A percentile compares a stretch with the other conserved stretches of the same genome.
These are phyloP conservation scores for Lytechinus variegatus DNA, from an alignment of 35 echinoderm and acorn worm species.

Conservation along the genomic window DNA sequence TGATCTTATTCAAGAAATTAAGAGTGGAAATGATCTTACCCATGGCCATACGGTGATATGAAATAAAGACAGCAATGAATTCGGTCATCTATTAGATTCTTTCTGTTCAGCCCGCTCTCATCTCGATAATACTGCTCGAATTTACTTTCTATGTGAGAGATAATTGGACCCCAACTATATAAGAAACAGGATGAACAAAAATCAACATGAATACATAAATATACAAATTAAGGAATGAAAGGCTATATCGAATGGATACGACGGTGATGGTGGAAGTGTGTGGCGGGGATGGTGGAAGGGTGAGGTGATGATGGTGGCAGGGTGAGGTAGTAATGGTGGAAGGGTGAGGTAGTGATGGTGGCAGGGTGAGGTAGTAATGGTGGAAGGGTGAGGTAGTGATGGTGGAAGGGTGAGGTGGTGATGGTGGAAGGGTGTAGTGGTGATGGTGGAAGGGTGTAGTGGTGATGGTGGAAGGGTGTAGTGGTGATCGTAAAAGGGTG, in stretches of 20 bases:
- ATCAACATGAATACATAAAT: neutral
- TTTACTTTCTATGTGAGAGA: slow-evolving; percentile 90
- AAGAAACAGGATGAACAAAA: neutral
- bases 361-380: neutral
- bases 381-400: too few species aligned
- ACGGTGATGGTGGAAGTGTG: neutral
- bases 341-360: neutral
- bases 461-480: neutral
- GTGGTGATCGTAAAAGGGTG: neutral
- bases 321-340: neutral
- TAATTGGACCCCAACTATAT: slow-evolving; percentile 82
- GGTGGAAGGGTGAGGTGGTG: neutral
- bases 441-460: too few species aligned
- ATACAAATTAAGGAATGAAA: neutral
- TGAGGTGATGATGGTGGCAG: too few species aligned
- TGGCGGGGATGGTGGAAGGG: neutral
- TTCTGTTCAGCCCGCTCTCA: slow-evolving; percentile 89
- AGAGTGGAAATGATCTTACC: slow-evolving; percentile 61
- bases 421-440: neutral
- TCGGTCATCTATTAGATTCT: slow-evolving; percentile 91
- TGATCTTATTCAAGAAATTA: neutral
- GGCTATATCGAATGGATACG: neutral
- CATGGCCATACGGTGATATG: slow-evolving; percentile 96
- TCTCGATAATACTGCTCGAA: slow-evolving; percentile 90
- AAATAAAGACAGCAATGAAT: slow-evolving; percentile 99